These are phyloP conservation scores for Camponotus vicinus DNA, from an alignment of 1,140 invertebrate genomes.

Conservation along the genomic window DNA sequence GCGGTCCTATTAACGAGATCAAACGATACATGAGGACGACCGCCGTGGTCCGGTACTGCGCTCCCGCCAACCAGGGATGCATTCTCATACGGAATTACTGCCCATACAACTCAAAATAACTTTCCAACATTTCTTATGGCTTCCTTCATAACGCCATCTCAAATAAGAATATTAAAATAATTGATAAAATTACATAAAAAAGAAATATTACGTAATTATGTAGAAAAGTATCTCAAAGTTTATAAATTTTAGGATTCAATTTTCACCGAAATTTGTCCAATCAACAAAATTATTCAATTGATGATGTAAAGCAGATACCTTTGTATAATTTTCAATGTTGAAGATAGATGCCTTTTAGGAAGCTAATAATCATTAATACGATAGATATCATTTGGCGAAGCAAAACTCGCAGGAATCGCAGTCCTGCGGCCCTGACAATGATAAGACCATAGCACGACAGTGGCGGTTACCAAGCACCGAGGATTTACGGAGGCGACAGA, in stretches of 20 bases:
- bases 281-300: background rate
- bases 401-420: slow-evolving; percentile 31
- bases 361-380: slow-evolving; percentile 37
- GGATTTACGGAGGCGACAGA: slow-evolving; percentile 79
- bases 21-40: slow-evolving; percentile 81
- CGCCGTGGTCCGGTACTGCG: slow-evolving; percentile 76
- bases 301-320: background rate
- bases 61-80: slow-evolving; percentile 76
- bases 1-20: slow-evolving; percentile 83
- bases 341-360: background rate
- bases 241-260: background rate
- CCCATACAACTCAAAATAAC: background rate
- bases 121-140: background rate
- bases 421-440: slow-evolving; percentile 77
- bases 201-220: background rate
- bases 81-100: slow-evolving; percentile 55
- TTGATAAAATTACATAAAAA: background rate
- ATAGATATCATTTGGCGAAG: slow-evolving; percentile 7
- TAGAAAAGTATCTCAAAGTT: background rate
- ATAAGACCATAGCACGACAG: slow-evolving; percentile 75
- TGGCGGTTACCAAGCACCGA: slow-evolving; percentile 75
- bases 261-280: background rate
- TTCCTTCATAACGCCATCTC: background rate
- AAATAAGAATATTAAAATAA: background rate
- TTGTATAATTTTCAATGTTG: slow-evolving; percentile 10